phyloP scores from a whole-genome alignment of 2,888 invertebrate genomes.

The Acanthococcus lagerstroemiae region DNA sequence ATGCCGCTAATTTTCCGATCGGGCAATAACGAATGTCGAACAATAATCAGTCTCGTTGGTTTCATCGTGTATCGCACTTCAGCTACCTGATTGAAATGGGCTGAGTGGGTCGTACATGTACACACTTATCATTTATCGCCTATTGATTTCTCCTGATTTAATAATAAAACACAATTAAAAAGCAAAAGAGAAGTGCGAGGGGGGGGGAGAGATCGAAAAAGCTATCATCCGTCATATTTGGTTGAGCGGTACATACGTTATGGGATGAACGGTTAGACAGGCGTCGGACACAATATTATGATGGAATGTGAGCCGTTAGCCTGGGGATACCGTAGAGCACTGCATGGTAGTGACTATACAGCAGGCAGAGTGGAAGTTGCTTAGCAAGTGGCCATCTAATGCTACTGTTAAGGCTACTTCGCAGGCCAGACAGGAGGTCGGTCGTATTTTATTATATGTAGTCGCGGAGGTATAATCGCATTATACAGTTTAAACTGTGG shows the following conservation, averaged over 20 bases:
- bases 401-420: constrained; percentile 26
- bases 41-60: too few species aligned
- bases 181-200: too few species aligned
- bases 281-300: constrained; percentile 18
- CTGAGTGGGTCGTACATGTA: not conserved
- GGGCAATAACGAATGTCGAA: too few species aligned
- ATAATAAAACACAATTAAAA: too few species aligned
- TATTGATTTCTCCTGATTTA: constrained; percentile 20
- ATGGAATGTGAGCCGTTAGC: constrained; percentile 19
- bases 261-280: constrained; percentile 2
- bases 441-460: not conserved
- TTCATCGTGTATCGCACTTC: too few species aligned
- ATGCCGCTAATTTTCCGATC: too few species aligned
- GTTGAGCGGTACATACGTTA: constrained; percentile 15
- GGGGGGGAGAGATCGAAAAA: too few species aligned
- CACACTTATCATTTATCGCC: constrained; percentile 12
- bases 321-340: constrained; percentile 2
- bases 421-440: constrained; percentile 23
- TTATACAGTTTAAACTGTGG: constrained; percentile 16
- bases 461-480: constrained; percentile 18
- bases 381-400: constrained; percentile 22
- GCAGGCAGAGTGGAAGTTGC: constrained; percentile 19
- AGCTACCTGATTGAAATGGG: not conserved
- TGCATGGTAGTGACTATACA: not conserved
- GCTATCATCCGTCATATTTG: constrained; percentile 24